These are phyloP conservation scores for Nebria ingens DNA, from an alignment of 1,140 invertebrate species.

Conservation along the genomic window DNA sequence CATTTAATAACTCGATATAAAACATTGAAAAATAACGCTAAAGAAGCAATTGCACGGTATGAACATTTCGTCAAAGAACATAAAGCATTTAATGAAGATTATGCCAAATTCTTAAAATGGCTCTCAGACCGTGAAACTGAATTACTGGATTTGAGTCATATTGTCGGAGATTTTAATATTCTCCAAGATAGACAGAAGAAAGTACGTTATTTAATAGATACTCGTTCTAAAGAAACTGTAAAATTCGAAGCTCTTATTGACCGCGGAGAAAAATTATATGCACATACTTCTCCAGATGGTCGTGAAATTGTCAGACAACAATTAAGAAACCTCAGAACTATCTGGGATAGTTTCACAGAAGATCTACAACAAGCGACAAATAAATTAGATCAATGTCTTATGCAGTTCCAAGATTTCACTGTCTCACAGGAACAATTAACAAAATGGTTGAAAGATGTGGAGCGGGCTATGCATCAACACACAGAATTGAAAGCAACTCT, in stretches of 20 bases:
- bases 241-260: conserved; percentile 79
- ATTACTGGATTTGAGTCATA: conserved; percentile 66
- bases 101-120: conserved; percentile 64
- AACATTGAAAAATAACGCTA: conserved; percentile 68
- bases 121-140: conserved; percentile 59
- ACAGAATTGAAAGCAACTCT: conserved; percentile 82
- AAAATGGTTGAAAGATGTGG: conserved; percentile 85
- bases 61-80: conserved; percentile 80
- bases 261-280: conserved; percentile 82
- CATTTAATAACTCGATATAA: conserved; percentile 77
- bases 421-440: conserved; percentile 82
- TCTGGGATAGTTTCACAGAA: conserved; percentile 83
- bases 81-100: conserved; percentile 65
- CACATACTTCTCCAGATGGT: conserved; percentile 87
- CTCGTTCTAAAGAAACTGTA: conserved; percentile 67
- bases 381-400: conserved; percentile 77
- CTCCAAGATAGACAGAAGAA: conserved; percentile 78
- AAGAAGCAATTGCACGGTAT: conserved; percentile 68
- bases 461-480: conserved; percentile 82
- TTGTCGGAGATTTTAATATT: conserved; percentile 75
- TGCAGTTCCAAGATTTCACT: conserved; percentile 82
- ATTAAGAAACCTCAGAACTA: conserved; percentile 65
- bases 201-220: conserved; percentile 70
- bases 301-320: conserved; percentile 85
- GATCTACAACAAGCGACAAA: conserved; percentile 65